phyloP scores from a whole-genome alignment of 2,113 vertebrate species.

The Psittacula cyanocephala region DNA sequence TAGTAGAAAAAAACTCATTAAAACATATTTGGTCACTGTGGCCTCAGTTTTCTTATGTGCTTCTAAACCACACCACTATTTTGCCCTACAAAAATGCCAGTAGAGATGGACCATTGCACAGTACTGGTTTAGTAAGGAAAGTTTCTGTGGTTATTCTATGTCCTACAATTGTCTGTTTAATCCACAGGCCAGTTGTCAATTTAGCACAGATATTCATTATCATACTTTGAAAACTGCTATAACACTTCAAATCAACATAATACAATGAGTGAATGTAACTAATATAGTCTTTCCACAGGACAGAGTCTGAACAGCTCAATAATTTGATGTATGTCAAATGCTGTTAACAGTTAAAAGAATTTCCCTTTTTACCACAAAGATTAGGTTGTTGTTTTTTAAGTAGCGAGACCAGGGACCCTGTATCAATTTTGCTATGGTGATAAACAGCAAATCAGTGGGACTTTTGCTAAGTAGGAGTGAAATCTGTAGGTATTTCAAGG shows the following conservation, averaged over 20 bases:
- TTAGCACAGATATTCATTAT: neutral
- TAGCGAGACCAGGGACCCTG: neutral
- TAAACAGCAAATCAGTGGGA: neutral
- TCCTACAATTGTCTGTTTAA: neutral
- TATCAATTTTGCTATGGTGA: neutral
- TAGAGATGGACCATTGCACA: neutral
- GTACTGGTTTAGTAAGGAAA: neutral
- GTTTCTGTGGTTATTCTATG: neutral
- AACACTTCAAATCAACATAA: neutral
- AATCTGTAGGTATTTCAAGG: neutral
- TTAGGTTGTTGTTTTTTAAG: neutral
- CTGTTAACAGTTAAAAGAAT: neutral
- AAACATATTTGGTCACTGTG: neutral
- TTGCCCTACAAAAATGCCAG: neutral
- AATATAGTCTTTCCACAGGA: neutral
- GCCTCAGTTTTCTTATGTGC: neutral
- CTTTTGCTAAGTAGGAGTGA: neutral
- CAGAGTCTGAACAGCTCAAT: neutral
- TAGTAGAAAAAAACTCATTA: neutral
- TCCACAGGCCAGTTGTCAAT: neutral
- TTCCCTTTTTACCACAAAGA: neutral
- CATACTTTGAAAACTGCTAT: neutral
- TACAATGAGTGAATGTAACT: neutral
- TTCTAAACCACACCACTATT: neutral
- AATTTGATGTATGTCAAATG: neutral